Base-by-base conservation (phyloP, 2,797 vertebrate species). In the Rhinatrema bivittatum region DNA sequence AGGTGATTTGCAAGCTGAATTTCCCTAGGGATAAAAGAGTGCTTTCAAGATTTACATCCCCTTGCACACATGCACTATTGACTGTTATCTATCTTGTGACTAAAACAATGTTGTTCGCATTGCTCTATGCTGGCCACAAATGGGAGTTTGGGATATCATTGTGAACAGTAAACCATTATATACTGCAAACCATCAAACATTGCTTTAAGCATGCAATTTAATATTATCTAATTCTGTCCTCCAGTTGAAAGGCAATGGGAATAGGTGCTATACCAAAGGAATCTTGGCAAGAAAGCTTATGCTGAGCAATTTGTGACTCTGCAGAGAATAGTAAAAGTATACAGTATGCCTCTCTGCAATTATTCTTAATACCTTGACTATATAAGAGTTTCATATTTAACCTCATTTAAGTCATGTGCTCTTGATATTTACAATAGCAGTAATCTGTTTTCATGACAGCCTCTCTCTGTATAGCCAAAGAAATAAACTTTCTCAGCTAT, bases 401-500 rank as follows among this genome's bases (percentile, higher is more conserved):
- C 35, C 50, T 36, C 42, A 50, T 0, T 36, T 43, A 48, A 61
- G 36, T 53, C 35, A 27, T 55, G 18, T 25, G 50, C 31, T 30
- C 33, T 14, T 25, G 25, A 16, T 66, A 70, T 68, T 75, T 75
- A 71, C 42, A 69, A 65, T 42, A 65, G 39, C 49, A 55, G 17
- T 32, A 61, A 50, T 58, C 49, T 51, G 60, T 50, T 68, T 68
- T 47, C 50, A 38, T 74, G 65, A 63, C 63, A 54, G 53, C 32
- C 53, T 62, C 40, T 52, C 63, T 74, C 70, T 52, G 53, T 27
- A 68, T 74, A 69, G 58, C 54, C 43, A 28, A 42, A 59, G 50
- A 53, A 41, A 72, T 65, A 76, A 74, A 70, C 62, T 74, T 69
- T 72, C 64, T 51, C 48, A 68, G 61, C 62, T 72, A 63, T 74